Evolutionary conservation across 2,113 vertebrate species (phyloP).

Genomic region (Marmota monax): DNA sequence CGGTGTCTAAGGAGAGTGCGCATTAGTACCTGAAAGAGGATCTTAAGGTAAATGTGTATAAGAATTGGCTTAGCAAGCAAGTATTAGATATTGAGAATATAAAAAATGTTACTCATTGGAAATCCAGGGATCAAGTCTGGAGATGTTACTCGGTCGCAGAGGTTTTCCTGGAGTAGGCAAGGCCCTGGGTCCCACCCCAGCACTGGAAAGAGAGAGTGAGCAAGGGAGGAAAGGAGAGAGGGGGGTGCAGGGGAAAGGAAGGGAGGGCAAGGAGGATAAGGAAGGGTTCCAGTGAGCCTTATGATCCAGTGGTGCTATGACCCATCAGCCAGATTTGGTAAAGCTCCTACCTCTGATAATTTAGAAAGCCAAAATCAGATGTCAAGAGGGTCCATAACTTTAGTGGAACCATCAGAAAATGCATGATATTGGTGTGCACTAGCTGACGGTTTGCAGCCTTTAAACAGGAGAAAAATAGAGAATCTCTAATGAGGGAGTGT

Average conservation of each 20-base stretch:
- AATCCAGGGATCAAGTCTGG: background rate
- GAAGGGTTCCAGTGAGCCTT: background rate
- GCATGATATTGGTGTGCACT: background rate
- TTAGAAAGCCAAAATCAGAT: background rate
- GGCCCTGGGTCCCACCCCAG: too few species aligned
- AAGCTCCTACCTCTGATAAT: background rate
- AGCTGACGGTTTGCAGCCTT: background rate
- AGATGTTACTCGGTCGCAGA: too few species aligned
- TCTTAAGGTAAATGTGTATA: background rate
- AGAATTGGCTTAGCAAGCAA: background rate
- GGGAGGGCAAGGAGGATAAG: too few species aligned
- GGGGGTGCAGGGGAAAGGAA: too few species aligned
- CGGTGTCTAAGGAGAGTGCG: background rate
- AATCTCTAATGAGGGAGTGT: background rate
- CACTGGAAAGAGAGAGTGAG: too few species aligned
- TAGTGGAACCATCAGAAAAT: background rate
- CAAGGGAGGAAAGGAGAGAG: too few species aligned
- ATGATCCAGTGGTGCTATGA: background rate
- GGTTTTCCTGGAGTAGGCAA: too few species aligned
- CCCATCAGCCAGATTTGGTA: background rate
- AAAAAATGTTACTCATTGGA: background rate
- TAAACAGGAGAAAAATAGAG: background rate
- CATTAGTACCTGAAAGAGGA: background rate
- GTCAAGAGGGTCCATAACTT: background rate
- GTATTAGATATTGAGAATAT: background rate